phyloP scores from a whole-genome alignment of 2,888 invertebrate species.

The Cerceris rybyensis region DNA sequence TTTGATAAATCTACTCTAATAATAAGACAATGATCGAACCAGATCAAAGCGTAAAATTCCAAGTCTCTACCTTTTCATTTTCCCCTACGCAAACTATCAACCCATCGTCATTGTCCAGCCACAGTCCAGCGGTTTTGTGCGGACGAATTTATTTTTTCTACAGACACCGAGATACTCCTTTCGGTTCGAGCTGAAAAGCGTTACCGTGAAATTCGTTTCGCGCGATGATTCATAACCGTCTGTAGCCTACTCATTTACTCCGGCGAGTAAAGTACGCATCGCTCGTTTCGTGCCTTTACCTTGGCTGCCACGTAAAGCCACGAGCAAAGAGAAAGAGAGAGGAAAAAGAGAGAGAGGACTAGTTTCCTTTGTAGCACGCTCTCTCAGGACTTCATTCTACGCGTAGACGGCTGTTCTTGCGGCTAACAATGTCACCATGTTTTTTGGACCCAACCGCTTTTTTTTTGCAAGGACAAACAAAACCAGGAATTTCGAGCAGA shows the following conservation, averaged over 20 bases:
- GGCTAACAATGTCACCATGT: conserved; percentile 8
- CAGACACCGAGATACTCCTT: neutral
- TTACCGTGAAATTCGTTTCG: conserved; percentile 57
- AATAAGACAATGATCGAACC: no score
- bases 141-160: neutral
- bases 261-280: conserved; percentile 43
- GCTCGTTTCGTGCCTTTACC: conserved; percentile 44
- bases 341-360: conserved; percentile 10
- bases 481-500: neutral
- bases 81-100: neutral
- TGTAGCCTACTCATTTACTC: conserved; percentile 51
- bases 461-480: neutral
- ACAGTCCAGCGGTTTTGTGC: no score
- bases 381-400: conserved; percentile 1
- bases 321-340: conserved; percentile 11
- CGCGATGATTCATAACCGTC: conserved; percentile 59
- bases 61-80: neutral
- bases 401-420: conserved; percentile 19
- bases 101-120: no score
- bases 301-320: conserved; percentile 27
- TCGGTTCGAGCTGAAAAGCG: conserved; percentile 5
- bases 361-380: conserved; percentile 8
- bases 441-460: neutral
- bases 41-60: no score
- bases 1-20: no score